Base-by-base conservation (phyloP, 2,113 vertebrate species). In the Lagopus leucura region DNA sequence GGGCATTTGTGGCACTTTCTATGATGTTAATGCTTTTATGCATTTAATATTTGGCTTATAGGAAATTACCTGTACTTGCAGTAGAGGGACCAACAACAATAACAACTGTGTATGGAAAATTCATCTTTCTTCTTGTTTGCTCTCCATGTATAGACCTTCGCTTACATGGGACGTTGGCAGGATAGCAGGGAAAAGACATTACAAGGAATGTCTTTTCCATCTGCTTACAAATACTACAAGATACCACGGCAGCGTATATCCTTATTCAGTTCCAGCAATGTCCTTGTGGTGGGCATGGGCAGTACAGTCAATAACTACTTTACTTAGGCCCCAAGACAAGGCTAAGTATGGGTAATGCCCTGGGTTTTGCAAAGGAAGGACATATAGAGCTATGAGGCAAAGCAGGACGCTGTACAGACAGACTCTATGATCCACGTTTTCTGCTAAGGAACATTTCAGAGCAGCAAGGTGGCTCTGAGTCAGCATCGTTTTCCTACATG, bases 291-390 rank as follows among this genome's bases (percentile, higher is more conserved):
- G 67, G 24, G 8, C 18, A 21, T 7, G 60, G 65, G 11, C n/a
- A 65, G 4, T 2, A 24, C 34, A 80, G 32, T 12, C 42, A 63
- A 34, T 66, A 84, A 55, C 14, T 20, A 25, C 42, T 70, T 55
- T 34, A 27, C 7, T 10, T 3, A 13, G 18, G n/a, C 30, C 65
- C 15, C 65, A 67, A 2, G 38, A 15, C 14, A 43, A 47, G 10
- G 2, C 0, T 70, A 32, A 6, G 32, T 67, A 24, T 12, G 70
- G 40, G 45, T 22, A 78, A 36, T 5, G 6, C 24, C 0, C 2
- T 18, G 12, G 16, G 10, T 13, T 10, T 2, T 47, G 17, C 50
- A 50, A 50, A 69, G 42, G 32, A 61, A 60, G 48, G 34, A 22
- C 34, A n/a, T 2, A 16, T 18, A 20, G 58, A 76, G 21, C 74